Evolutionary conservation across 2,113 vertebrate species (phyloP).

Genomic region (Gopherus evgoodei): DNA sequence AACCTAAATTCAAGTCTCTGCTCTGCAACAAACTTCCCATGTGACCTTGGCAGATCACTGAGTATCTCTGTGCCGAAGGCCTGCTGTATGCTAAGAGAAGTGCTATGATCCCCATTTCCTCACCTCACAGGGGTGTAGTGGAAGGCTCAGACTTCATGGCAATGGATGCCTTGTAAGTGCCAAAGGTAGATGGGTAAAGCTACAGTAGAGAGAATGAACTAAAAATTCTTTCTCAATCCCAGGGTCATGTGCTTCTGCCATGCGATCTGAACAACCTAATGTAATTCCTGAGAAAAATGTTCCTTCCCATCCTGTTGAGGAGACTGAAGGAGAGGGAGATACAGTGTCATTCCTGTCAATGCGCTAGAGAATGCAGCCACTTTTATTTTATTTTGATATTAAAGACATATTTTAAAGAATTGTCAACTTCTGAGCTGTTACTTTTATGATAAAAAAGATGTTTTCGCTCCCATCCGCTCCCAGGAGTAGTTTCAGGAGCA

Average conservation of each 20-base stretch:
- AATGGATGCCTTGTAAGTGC: background rate
- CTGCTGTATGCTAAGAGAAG: no score
- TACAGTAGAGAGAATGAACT: background rate
- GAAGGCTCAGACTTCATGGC: no score
- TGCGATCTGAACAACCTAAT: no score
- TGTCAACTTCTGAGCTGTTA: slow-evolving; percentile 24
- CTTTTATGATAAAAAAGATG: slow-evolving; percentile 34
- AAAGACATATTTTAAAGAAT: slow-evolving; percentile 45
- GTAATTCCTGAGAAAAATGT: background rate
- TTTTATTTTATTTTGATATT: slow-evolving; percentile 46
- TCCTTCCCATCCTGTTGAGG: background rate
- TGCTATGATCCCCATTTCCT: no score
- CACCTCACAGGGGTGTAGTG: no score
- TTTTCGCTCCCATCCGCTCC: background rate
- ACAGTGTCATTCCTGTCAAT: background rate
- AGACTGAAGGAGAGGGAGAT: background rate
- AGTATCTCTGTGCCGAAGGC: background rate
- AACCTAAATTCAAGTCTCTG: background rate
- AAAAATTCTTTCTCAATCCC: background rate
- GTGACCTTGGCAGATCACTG: background rate
- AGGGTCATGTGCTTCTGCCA: background rate
- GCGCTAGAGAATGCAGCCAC: background rate
- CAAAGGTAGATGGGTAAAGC: background rate
- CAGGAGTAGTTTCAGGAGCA: background rate
- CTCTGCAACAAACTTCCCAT: background rate